These are phyloP conservation scores for Trachelus troglodyta DNA, from an alignment of 2,888 invertebrate species.

Conservation along the genomic window DNA sequence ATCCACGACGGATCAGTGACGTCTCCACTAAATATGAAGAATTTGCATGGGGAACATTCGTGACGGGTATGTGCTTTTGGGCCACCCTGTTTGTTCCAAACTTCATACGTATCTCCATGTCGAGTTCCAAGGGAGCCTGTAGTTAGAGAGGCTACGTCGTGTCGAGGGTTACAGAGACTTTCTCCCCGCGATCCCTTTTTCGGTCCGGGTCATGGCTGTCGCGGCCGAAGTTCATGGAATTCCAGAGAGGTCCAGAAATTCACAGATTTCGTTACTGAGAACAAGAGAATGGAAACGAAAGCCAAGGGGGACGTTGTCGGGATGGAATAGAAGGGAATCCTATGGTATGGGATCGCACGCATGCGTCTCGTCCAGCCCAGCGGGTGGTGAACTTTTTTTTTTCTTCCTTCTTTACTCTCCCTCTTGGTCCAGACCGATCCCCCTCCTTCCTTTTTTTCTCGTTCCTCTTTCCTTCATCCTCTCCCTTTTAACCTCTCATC, in stretches of 20 bases:
- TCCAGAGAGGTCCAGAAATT: conserved; percentile 45
- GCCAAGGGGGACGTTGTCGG: conserved; percentile 13
- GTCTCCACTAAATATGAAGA: background rate
- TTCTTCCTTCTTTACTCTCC: conserved; percentile 25
- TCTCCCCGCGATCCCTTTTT: conserved; percentile 26
- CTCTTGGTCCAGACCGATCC: conserved; percentile 25
- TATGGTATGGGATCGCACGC: conserved; percentile 54
- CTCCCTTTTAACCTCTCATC: background rate
- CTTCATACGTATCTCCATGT: background rate
- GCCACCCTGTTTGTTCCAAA: conserved; percentile 7
- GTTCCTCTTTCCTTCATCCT: conserved; percentile 26
- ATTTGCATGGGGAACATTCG: background rate
- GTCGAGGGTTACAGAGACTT: conserved; percentile 27
- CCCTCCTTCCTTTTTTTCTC: conserved; percentile 30
- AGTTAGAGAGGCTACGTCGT: conserved; percentile 6
- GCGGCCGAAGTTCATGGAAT: conserved; percentile 35
- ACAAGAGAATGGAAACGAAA: conserved; percentile 32
- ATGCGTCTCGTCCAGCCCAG: conserved; percentile 58
- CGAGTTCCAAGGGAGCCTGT: background rate
- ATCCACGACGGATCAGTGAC: background rate
- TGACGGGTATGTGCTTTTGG: background rate
- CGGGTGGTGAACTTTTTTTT: conserved; percentile 54
- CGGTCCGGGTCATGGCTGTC: conserved; percentile 28
- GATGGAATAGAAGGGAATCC: conserved; percentile 42
- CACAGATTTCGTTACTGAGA: conserved; percentile 45